Base-by-base conservation (phyloP, 35 echinoderm and acorn worm genomes). In the Lytechinus pictus region DNA sequence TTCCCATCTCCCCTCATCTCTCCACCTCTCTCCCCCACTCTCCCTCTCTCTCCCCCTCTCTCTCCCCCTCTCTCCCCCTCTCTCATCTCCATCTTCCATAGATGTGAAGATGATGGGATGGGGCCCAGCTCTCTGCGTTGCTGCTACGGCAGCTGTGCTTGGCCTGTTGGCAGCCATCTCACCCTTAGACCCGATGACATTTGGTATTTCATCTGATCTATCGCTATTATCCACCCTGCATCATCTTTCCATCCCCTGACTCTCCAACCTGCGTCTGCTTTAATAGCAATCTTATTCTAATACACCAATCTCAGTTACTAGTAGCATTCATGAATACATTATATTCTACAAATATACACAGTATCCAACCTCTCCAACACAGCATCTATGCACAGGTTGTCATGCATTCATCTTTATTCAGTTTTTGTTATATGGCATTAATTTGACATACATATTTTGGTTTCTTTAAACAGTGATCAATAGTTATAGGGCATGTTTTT, bases 201-300 rank as follows among this genome's bases (percentile, higher is more conserved):
- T 90, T 90, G 88, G 88, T 54, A 90, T 90, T 90, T 90, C 88
- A 90, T 79, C 19, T 79, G 66, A 79, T 79, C 66, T 79, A 79
- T 24, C 66, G 66, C 66, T 79, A 79, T 79, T 79, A 79, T 79
- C 66, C 66, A 79, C 12, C 66, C 66, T 24, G 66, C 66, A 79
- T 79, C 66, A 79, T 79, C 66, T 79, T 58, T 79, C 66, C 66
- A 24, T 79, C 66, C 66, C 66, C 8, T n/a, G 66, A 79, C 66
- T 79, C 16, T 19, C 66, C 66, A 24, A n/a, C 66, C 66, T 79
- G 16, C 66, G 1, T 16, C 66, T 6, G 66, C 66, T 79, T 79
- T 79, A 79, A 16, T 27, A 79, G 16, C 66, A 79, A 79, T 79
- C 16, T 6, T 79, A 79, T 79, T 79, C 66, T 79, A 79, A 79